Conservation (phyloP, 1,140 invertebrate species). For the Brachystomella parvula region DNA sequence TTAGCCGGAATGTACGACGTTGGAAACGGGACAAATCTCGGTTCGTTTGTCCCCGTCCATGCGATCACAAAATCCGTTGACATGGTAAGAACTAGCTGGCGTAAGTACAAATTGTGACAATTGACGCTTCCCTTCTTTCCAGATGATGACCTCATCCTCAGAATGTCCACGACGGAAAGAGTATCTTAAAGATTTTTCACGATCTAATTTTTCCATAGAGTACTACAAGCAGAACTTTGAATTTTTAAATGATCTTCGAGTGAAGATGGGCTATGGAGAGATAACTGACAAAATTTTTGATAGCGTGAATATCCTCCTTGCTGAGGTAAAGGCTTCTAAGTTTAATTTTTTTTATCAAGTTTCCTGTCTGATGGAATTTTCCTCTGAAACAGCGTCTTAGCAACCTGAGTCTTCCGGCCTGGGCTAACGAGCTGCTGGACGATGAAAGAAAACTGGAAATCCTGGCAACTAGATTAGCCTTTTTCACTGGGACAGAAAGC, state of each 20-base stretch:
- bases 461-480: background rate
- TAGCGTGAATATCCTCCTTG: background rate
- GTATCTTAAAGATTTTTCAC: background rate
- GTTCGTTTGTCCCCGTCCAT: background rate
- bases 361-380: background rate
- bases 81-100: background rate
- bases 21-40: background rate
- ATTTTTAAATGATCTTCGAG: background rate
- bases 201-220: background rate
- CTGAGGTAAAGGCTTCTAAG: background rate
- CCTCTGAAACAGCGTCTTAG: background rate
- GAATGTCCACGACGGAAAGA: background rate
- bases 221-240: background rate
- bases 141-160: background rate
- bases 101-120: background rate
- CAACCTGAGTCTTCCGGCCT: background rate
- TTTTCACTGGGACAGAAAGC: background rate
- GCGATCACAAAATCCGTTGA: background rate
- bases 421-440: background rate
- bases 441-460: background rate
- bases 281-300: background rate
- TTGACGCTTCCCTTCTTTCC: background rate
- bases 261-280: background rate
- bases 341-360: too few species aligned
- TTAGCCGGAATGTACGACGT: conserved; percentile 3